These are phyloP conservation scores for Dexiosoma caninum DNA, from an alignment of 2,888 invertebrate genomes.

Conservation along the genomic window DNA sequence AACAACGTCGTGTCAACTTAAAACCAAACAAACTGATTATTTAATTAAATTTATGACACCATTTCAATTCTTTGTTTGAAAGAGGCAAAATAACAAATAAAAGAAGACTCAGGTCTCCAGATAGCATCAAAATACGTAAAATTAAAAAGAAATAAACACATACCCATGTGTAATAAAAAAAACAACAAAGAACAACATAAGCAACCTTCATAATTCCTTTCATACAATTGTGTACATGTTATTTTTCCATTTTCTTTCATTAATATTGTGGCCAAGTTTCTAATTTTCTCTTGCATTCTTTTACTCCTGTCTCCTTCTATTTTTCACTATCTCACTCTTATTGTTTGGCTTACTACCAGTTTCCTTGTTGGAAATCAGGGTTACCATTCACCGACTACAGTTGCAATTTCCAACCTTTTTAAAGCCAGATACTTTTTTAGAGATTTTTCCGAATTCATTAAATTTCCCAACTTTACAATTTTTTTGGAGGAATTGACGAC, in stretches of 20 bases:
- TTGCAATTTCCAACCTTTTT: no score
- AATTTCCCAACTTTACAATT: no score
- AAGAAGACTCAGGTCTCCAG: slow-evolving; percentile 31
- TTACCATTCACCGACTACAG: no score
- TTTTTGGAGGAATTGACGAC: no score
- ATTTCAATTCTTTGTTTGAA: slow-evolving; percentile 29
- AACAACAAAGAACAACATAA: neutral
- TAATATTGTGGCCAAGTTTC: slow-evolving; percentile 49
- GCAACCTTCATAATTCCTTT: slow-evolving; percentile 30
- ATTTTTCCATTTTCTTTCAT: slow-evolving; percentile 21
- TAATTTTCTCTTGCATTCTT: slow-evolving; percentile 10
- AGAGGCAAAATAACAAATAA: neutral
- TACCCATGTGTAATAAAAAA: neutral
- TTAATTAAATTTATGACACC: slow-evolving; percentile 72
- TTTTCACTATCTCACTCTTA: neutral
- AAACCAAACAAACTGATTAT: slow-evolving; percentile 65
- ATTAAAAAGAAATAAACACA: neutral
- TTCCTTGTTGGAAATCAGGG: neutral
- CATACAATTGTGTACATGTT: slow-evolving; percentile 2
- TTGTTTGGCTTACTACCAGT: neutral
- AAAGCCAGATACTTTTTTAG: no score
- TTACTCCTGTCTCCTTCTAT: neutral
- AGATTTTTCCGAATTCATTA: no score
- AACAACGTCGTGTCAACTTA: slow-evolving; percentile 29
- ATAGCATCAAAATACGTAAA: slow-evolving; percentile 32